These are phyloP conservation scores for Mayetiola destructor DNA, from an alignment of 2,888 invertebrate species.

Conservation along the genomic window DNA sequence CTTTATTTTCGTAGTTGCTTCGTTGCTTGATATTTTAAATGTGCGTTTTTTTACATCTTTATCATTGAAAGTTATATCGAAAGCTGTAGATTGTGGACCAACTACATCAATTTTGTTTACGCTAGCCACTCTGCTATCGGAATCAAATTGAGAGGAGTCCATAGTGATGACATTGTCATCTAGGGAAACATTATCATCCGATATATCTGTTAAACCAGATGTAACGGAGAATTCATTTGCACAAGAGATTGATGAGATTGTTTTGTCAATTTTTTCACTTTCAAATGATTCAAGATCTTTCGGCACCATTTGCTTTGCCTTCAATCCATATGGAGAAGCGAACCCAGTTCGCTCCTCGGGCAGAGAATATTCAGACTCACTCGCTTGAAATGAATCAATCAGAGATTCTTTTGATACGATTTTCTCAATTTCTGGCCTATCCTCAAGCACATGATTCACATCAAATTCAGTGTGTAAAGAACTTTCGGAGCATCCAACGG, in stretches of 20 bases:
- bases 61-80: neutral
- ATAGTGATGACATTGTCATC: neutral
- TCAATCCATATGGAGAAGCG: neutral
- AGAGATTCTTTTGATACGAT: too few relatives aligned
- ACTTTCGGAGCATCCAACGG: too few relatives aligned
- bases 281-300: neutral
- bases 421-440: too few relatives aligned
- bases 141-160: neutral
- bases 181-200: conserved; percentile 15
- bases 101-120: neutral
- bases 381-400: too few relatives aligned
- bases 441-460: too few relatives aligned
- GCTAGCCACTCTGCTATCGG: neutral
- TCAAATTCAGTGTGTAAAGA: too few relatives aligned
- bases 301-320: neutral
- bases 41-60: neutral
- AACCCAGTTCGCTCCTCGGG: neutral
- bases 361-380: too few relatives aligned
- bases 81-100: neutral
- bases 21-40: neutral
- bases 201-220: conserved; percentile 16
- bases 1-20: neutral
- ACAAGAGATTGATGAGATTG: conserved; percentile 5
- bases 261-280: conserved; percentile 12
- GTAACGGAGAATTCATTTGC: conserved; percentile 15